Evolutionary conservation across 2,113 vertebrate genomes (phyloP), one percentile per base, ranked within the genome.

Genomic region (Lepus americanus): DNA sequence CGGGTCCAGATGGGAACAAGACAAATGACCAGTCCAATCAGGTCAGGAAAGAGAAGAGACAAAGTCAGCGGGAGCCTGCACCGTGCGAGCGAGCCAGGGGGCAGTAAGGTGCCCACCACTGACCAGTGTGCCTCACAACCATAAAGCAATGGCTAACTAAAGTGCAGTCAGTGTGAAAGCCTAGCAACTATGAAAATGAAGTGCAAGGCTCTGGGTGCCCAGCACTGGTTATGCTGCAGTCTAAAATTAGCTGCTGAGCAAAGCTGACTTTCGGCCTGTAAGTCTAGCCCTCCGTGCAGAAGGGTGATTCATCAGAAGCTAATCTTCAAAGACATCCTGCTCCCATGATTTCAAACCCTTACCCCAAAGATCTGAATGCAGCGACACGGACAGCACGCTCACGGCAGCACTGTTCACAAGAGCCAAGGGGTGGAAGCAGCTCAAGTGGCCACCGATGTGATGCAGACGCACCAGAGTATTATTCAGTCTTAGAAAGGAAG

Each of bases 241-340:
- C 95, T 96, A 96, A 96, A 93, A 92, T 97, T 96, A 96, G 95
- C 90, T 61, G 23, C 29, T 95, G 84, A 96, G 83, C 77, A 78
- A 81, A 55, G 87, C 76, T 87, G 69, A 70, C 83, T 87, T 96
- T 81, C 79, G 61, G 33, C 85, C 89, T 79, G 16, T 29, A 82
- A 84, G 89, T 44, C 64, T 49, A 80, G 63, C 66, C 13, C 55
- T 85, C 27, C 22, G 77, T 9, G 33, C 77, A 87, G 25, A 90
- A 63, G 72, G 23, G 61, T 76, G 89, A 95, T 66, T 95, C 83
- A 95, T 79, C 78, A 94, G 93, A 85, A 97, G 91, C 27, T 89
- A 69, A 94, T 89, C 89, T 95, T 96, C 82, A 94, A 70, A 96
- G 67, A 90, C 33, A 92, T 64, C 70, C 70, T 74, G 51, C 36